Base-by-base conservation (phyloP, 1,140 invertebrate species). In the Steinernema feltiae region DNA sequence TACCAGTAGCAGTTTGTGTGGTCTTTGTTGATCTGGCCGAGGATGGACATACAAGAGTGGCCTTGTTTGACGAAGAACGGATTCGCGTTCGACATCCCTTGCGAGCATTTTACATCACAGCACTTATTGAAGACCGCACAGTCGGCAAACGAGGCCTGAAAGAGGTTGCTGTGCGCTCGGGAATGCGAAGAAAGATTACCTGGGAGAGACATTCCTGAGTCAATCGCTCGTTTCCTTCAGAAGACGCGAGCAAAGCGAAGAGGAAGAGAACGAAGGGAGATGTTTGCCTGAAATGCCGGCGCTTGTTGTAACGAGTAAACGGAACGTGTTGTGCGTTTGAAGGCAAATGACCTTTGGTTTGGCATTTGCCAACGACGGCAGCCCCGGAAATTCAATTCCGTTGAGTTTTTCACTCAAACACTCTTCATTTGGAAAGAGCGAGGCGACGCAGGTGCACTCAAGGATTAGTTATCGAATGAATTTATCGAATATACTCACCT, bases 1-100 rank as follows among this genome's bases (percentile, higher is more conserved):
- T 27, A 63, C 53, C 53, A 63, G 24, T 15, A 27, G 53, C 53
- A 63, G 53, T 63, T 63, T 15, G 53, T 63, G 53, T 63, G 53
- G 15, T 63, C 53, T 21, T 15, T 63, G 53, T 21, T 63, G 53
- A 63, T 63, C 53, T 63, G 53, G 12, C 53, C 53, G 3, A 63
- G 53, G 53, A 63, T 63, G 53, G 53, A 63, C 12, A 63, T 27
- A 21, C 53, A 63, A 12, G 53, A 17, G 53, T 63, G 53, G 53
- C 53, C 24, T 21, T 63, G 53, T 27, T 63, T 63, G 12, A 63
- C 12, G 53, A 17, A 63, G 53, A 63, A 63, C 15, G 53, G 53
- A 27, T 27, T 63, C 24, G 15, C 53, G 2, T 63, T 15, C 7
- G 53, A 63, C 2, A 27, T 63, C 12, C 24, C 3, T 21, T 63